A percentile compares a stretch with the other conserved stretches of the same genome.
Conservation (phyloP, 1,140 invertebrate species). For the Gryllus bimaculatus region DNA sequence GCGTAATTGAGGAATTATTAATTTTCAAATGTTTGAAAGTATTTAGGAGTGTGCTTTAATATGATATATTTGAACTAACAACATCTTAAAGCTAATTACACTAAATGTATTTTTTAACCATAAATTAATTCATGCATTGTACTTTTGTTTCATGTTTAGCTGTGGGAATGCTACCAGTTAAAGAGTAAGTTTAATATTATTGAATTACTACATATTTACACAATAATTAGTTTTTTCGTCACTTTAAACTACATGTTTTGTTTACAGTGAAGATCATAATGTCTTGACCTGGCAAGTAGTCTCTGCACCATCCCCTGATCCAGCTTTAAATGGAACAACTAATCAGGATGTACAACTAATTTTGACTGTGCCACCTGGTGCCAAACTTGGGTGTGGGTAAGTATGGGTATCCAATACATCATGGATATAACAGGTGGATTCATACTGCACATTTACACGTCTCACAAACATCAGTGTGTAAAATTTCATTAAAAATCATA, state of each 20-base stretch:
- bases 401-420: too few relatives aligned
- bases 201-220: not conserved
- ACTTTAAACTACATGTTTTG: slow-evolving; percentile 28
- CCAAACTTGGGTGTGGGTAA: slow-evolving; percentile 58
- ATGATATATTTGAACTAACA: too few relatives aligned
- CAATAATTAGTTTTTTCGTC: not conserved
- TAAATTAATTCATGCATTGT: not conserved
- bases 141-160: slow-evolving; percentile 13
- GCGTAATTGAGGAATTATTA: too few relatives aligned
- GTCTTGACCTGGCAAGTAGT: slow-evolving; percentile 24
- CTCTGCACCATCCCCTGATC: not conserved
- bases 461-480: too few relatives aligned
- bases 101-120: too few relatives aligned
- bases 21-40: too few relatives aligned
- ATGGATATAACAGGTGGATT: not conserved
- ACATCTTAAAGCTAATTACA: too few relatives aligned
- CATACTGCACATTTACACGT: too few relatives aligned
- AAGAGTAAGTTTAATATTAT: slow-evolving; percentile 17
- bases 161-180: slow-evolving; percentile 21
- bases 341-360: slow-evolving; percentile 15
- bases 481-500: too few relatives aligned
- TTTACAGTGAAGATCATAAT: slow-evolving; percentile 25
- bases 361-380: slow-evolving; percentile 50
- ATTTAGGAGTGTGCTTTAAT: too few relatives aligned
- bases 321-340: not conserved